Evolutionary conservation across 2,797 vertebrate species (phyloP).

Genomic region (Sciaenops ocellatus): DNA sequence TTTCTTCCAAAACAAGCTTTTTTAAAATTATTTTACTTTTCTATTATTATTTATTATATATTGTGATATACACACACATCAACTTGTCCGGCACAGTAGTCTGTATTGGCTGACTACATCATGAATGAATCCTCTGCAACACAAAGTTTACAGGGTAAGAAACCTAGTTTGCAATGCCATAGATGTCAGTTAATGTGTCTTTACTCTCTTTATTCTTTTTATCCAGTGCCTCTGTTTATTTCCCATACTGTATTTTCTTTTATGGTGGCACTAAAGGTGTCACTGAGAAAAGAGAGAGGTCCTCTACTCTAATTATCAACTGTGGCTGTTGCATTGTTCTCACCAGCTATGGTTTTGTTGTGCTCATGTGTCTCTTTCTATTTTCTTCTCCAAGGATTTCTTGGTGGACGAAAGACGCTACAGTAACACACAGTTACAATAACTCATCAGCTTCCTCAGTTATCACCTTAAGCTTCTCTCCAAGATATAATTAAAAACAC

Average conservation of each 20-base stretch:
- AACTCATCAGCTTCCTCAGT: not conserved
- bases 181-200: not conserved
- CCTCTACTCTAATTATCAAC: not conserved
- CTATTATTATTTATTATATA: not conserved
- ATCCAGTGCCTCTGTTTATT: not conserved
- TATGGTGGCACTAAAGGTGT: not conserved
- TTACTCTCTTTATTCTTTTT: not conserved
- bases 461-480: not conserved
- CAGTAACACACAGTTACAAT: not conserved
- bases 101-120: constrained; percentile 22
- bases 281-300: not conserved
- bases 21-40: no score
- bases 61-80: not conserved
- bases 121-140: constrained; percentile 46
- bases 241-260: not conserved
- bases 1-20: not conserved
- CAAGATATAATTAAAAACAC: constrained; percentile 2
- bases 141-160: constrained; percentile 20
- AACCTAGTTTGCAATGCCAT: not conserved
- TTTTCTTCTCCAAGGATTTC: not conserved
- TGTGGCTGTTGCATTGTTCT: constrained; percentile 8
- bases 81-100: constrained; percentile 10
- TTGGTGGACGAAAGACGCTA: not conserved
- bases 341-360: constrained; percentile 7
- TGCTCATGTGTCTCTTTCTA: not conserved